These are phyloP conservation scores for Therioaphis trifolii DNA, from an alignment of 2,888 invertebrate species.

Conservation along the genomic window DNA sequence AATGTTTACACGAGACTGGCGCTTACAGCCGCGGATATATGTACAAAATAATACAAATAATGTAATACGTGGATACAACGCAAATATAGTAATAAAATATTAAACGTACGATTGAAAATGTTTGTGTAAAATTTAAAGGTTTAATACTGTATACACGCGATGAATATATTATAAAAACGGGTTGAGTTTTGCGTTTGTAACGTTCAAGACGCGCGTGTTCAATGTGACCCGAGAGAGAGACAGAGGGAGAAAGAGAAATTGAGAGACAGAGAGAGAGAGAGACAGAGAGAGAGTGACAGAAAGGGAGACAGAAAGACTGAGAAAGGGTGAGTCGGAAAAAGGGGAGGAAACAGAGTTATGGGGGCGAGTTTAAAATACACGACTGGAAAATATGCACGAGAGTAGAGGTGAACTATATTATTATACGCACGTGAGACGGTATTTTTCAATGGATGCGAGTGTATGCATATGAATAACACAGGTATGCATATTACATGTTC, in stretches of 20 bases:
- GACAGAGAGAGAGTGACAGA: too few species aligned
- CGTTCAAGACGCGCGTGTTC: not conserved
- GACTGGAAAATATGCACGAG: not conserved
- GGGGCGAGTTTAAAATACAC: not conserved
- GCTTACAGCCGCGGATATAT: too few species aligned
- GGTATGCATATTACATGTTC: not conserved
- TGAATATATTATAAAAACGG: constrained; percentile 30
- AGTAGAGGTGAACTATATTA: not conserved
- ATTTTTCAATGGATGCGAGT: constrained; percentile 9
- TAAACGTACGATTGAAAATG: not conserved
- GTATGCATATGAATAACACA: too few species aligned
- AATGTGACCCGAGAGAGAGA: too few species aligned
- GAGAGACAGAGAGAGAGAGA: too few species aligned
- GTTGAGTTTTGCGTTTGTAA: not conserved
- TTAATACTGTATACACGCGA: not conserved
- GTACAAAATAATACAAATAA: too few species aligned
- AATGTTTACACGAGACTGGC: too few species aligned
- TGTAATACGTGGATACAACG: too few species aligned
- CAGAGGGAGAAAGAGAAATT: too few species aligned
- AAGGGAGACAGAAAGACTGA: too few species aligned
- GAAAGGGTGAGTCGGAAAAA: too few species aligned
- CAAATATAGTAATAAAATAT: not conserved
- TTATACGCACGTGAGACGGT: not conserved
- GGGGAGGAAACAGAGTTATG: too few species aligned
- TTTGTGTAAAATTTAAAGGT: not conserved